A percentile compares a stretch with the other conserved stretches of the same genome.
Conservation (phyloP, 2,888 invertebrate species). For the Lasioglossum zephyrum region DNA sequence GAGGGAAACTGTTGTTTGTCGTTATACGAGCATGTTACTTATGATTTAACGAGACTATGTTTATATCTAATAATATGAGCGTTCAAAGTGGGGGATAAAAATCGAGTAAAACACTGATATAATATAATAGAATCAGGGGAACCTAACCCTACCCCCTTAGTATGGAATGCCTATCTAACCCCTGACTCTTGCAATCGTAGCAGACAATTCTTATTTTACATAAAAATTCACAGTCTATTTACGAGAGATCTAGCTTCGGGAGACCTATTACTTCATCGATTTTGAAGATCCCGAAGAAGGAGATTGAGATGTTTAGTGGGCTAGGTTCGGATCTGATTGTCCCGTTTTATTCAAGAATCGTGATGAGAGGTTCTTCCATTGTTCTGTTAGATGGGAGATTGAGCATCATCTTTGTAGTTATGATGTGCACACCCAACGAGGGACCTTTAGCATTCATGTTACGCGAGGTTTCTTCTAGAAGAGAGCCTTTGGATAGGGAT, state of each 20-base stretch:
- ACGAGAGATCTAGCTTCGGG: not conserved
- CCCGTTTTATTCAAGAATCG: not conserved
- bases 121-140: no score
- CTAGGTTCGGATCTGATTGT: not conserved
- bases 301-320: not conserved
- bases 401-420: not conserved
- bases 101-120: no score
- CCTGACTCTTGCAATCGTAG: not conserved
- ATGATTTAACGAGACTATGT: no score
- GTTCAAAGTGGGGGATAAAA: no score
- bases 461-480: not conserved
- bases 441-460: not conserved
- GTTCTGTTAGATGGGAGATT: not conserved
- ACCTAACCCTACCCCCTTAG: no score
- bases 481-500: not conserved
- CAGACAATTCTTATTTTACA: not conserved
- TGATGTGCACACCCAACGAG: not conserved
- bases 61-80: no score
- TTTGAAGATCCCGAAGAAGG: not conserved
- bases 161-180: no score
- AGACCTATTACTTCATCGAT: not conserved
- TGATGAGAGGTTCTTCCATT: constrained; percentile 3
- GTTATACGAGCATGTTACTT: no score
- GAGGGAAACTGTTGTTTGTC: no score
- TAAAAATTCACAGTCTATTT: not conserved